A percentile compares a stretch with the other conserved stretches of the same genome.
Evolutionary conservation across 2,888 invertebrate species (phyloP).

Genomic region (Margaritifera margaritifera): DNA sequence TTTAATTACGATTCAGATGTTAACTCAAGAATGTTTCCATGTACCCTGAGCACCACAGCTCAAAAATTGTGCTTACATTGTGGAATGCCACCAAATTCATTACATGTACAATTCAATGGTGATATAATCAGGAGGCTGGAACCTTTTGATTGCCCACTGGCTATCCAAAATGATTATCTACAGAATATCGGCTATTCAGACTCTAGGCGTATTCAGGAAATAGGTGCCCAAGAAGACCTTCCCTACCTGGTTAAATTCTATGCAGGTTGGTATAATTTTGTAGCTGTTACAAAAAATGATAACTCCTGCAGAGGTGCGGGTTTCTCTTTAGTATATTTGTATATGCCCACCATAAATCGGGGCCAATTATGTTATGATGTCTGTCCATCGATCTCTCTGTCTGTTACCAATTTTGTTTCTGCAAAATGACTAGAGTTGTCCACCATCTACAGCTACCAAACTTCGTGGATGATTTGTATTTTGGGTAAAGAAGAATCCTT

Average conservation of each 20-base stretch:
- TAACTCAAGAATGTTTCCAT: constrained; percentile 67
- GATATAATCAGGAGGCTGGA: constrained; percentile 71
- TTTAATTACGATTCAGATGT: constrained; percentile 60
- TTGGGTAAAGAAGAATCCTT: no score
- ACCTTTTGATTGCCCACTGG: constrained; percentile 71
- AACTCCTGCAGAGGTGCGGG: not conserved
- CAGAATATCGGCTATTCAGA: constrained; percentile 69
- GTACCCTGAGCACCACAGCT: constrained; percentile 69
- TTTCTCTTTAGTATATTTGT: no score
- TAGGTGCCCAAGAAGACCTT: constrained; percentile 68
- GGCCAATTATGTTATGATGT: no score
- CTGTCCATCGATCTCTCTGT: no score
- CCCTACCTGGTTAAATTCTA: constrained; percentile 71
- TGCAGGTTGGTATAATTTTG: constrained; percentile 62
- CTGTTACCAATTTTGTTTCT: no score
- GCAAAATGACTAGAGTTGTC: no score
- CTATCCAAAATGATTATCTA: constrained; percentile 73
- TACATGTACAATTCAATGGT: constrained; percentile 72
- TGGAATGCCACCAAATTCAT: constrained; percentile 65
- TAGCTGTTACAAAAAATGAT: not conserved
- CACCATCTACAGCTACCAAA: no score
- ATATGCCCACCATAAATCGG: no score
- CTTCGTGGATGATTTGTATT: no score
- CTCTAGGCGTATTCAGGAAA: constrained; percentile 67
- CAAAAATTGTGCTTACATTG: constrained; percentile 69